A percentile compares a stretch with the other conserved stretches of the same genome.
phyloP scores from a whole-genome alignment of 2,113 vertebrate species.

The Pomatorhinus ruficollis region DNA sequence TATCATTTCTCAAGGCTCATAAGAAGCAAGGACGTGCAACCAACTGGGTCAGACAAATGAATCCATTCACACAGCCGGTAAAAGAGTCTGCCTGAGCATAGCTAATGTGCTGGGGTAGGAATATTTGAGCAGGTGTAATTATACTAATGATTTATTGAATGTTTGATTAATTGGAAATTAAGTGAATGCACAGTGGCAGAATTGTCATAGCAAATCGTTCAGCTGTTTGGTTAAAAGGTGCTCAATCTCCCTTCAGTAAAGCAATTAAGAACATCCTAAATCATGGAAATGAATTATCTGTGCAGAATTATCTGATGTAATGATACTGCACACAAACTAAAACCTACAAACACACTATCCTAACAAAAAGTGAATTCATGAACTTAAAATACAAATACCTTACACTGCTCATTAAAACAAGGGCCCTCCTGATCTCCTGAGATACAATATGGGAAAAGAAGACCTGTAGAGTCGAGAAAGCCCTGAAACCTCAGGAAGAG shows the following conservation, averaged over 20 bases:
- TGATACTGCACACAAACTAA: background rate
- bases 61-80: slow-evolving; percentile 39
- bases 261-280: slow-evolving; percentile 77
- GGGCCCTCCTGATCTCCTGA: background rate
- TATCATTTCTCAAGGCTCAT: slow-evolving; percentile 70
- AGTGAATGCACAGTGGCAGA: slow-evolving; percentile 77
- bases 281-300: slow-evolving; percentile 52
- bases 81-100: slow-evolving; percentile 50
- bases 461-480: background rate
- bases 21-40: slow-evolving; percentile 55
- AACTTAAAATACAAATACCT: background rate
- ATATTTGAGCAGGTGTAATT: slow-evolving; percentile 77
- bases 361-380: background rate
- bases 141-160: slow-evolving; percentile 83
- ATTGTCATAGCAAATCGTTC: slow-evolving; percentile 79
- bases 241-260: slow-evolving; percentile 71
- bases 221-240: slow-evolving; percentile 78
- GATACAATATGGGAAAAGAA: background rate
- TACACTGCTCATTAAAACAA: background rate
- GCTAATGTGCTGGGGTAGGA: slow-evolving; percentile 66
- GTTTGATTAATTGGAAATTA: slow-evolving; percentile 85
- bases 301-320: background rate
- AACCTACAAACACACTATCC: background rate
- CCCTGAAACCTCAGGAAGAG: background rate
- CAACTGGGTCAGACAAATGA: slow-evolving; percentile 76